Conservation (phyloP, 2,888 invertebrate genomes). For the Ceratothoa steindachneri region DNA sequence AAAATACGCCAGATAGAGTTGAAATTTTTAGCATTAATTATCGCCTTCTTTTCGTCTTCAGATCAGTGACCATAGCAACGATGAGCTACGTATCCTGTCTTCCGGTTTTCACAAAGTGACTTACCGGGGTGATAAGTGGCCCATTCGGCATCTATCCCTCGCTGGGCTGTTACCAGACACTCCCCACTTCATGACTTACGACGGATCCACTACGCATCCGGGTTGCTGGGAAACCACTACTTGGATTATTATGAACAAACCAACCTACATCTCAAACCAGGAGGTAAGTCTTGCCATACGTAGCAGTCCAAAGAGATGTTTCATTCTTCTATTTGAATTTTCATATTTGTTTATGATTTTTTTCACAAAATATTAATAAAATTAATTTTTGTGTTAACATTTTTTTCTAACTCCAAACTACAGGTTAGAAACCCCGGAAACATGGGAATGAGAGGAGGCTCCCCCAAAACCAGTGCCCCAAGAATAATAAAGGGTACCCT, state of each 20-base stretch:
- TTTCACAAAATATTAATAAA: too few species aligned
- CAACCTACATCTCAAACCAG: slow-evolving; percentile 91
- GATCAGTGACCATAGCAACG: slow-evolving; percentile 81
- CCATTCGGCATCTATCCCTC: slow-evolving; percentile 35
- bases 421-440: too few species aligned
- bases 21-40: too few species aligned
- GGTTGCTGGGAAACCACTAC: slow-evolving; percentile 99
- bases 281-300: slow-evolving; percentile 56
- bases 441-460: too few species aligned
- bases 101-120: slow-evolving; percentile 80
- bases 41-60: slow-evolving; percentile 54
- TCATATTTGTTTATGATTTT: too few species aligned
- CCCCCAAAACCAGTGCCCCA: too few species aligned
- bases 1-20: too few species aligned
- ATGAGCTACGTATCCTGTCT: slow-evolving; percentile 78
- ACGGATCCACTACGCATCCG: slow-evolving; percentile 94
- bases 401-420: too few species aligned
- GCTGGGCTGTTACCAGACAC: slow-evolving; percentile 70
- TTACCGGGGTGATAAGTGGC: slow-evolving; percentile 64
- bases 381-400: neutral
- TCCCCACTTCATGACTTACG: slow-evolving; percentile 93
- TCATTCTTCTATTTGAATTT: neutral
- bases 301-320: neutral
- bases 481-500: too few species aligned
- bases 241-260: slow-evolving; percentile 97